A percentile compares a stretch with the other conserved stretches of the same genome.
Evolutionary conservation across 2,888 invertebrate genomes (phyloP).

Genomic region (Drosophila neutralis): DNA sequence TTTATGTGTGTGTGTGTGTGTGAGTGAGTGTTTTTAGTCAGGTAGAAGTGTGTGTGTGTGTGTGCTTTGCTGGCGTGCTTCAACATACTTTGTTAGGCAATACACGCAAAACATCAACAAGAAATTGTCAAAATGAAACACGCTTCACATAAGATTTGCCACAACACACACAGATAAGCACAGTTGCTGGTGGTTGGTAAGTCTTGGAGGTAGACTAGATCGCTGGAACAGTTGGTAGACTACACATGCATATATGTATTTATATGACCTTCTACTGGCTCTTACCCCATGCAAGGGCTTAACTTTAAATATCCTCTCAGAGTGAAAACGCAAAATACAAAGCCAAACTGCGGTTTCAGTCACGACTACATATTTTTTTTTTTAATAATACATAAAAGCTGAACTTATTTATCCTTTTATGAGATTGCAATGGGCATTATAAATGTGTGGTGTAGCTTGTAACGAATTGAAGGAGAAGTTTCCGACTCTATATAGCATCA

Average conservation of each 20-base stretch:
- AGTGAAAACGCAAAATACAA: background rate
- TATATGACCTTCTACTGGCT: background rate
- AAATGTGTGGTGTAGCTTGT: background rate
- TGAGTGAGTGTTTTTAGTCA: conserved; percentile 10
- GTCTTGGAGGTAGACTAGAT: background rate
- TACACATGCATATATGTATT: background rate
- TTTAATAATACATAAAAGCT: background rate
- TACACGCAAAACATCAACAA: conserved; percentile 61
- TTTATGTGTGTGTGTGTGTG: conserved; percentile 1
- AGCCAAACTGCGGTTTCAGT: background rate
- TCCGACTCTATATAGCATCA: background rate
- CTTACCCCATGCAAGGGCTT: background rate
- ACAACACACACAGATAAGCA: conserved; percentile 1
- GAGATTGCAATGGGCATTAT: background rate
- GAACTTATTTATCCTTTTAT: background rate
- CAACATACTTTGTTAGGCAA: conserved; percentile 53
- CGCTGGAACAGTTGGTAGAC: background rate
- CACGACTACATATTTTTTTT: background rate
- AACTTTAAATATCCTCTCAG: background rate
- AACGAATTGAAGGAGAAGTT: background rate
- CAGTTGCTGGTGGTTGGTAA: background rate
- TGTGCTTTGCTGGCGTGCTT: conserved; percentile 43
- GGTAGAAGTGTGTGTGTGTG: background rate
- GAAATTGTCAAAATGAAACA: conserved; percentile 32
- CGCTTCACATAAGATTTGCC: conserved; percentile 27